phyloP scores from a whole-genome alignment of 2,797 vertebrate genomes.

The Argentina silus region DNA sequence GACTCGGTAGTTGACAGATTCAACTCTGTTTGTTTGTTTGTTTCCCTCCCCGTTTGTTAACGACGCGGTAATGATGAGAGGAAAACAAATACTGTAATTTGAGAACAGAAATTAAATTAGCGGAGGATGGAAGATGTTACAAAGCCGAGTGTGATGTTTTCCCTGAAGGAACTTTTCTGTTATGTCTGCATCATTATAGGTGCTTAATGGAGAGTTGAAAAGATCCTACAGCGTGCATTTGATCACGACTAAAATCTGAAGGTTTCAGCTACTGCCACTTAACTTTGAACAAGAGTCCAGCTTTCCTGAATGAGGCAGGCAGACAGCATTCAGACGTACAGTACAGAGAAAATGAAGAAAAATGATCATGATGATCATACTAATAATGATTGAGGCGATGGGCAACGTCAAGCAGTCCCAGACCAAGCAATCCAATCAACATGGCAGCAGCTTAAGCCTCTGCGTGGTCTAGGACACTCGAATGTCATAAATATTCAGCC shows the following conservation, averaged over 20 bases:
- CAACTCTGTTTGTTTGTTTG: slow-evolving; percentile 45
- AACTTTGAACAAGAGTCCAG: too few relatives aligned
- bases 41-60: slow-evolving; percentile 28
- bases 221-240: too few relatives aligned
- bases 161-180: slow-evolving; percentile 5
- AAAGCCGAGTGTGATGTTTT: slow-evolving; percentile 7
- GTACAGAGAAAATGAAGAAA: not conserved
- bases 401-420: too few relatives aligned
- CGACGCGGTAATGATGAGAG: slow-evolving; percentile 28
- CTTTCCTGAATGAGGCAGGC: too few relatives aligned
- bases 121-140: slow-evolving; percentile 25
- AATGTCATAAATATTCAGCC: slow-evolving; percentile 37
- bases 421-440: too few relatives aligned
- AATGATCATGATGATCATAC: not conserved
- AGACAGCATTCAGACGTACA: too few relatives aligned
- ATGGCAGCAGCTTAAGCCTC: not conserved
- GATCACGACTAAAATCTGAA: too few relatives aligned
- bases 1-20: slow-evolving; percentile 33
- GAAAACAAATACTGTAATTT: slow-evolving; percentile 43
- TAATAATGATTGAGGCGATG: too few relatives aligned
- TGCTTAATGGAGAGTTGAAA: too few relatives aligned
- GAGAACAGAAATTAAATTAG: slow-evolving; percentile 8
- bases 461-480: not conserved
- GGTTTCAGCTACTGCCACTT: too few relatives aligned
- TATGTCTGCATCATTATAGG: not conserved